A percentile compares a stretch with the other conserved stretches of the same genome.
Evolutionary conservation across 1,140 invertebrate species (phyloP).

Genomic region (Heliconius melpomene): DNA sequence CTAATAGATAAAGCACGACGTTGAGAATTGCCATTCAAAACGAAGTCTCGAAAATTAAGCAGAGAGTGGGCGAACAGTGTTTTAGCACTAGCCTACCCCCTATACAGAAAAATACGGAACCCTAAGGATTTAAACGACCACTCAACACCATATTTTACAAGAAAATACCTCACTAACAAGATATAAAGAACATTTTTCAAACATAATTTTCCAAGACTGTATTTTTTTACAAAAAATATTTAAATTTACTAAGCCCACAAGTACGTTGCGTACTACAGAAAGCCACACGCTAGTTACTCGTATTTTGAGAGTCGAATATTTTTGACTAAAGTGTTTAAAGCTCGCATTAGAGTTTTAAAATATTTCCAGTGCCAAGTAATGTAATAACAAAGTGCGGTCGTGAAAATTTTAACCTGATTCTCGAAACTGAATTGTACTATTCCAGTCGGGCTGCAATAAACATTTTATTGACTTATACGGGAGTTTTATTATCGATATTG

Average conservation of each 20-base stretch:
- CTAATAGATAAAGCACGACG: too few species aligned
- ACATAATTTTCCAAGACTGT: slow-evolving; percentile 1
- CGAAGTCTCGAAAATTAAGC: too few species aligned
- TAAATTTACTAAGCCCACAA: background rate
- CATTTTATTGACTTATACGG: background rate
- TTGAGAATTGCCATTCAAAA: too few species aligned
- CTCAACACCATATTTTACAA: background rate
- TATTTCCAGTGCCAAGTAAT: slow-evolving; percentile 19
- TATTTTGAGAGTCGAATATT: slow-evolving; percentile 32
- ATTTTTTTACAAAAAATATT: background rate
- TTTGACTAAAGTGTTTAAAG: slow-evolving; percentile 30
- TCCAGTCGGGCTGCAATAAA: background rate
- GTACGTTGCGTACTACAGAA: too few species aligned
- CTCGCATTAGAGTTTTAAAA: slow-evolving; percentile 29
- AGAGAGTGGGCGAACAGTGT: too few species aligned
- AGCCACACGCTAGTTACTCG: too few species aligned
- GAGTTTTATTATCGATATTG: background rate
- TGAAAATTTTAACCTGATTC: slow-evolving; percentile 16
- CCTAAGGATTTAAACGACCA: background rate
- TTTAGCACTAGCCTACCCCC: too few species aligned
- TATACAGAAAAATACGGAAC: too few species aligned
- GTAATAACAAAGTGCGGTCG: slow-evolving; percentile 25
- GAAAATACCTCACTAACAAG: background rate
- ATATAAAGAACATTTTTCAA: background rate
- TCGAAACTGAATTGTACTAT: background rate